phyloP scores from a whole-genome alignment of 2,113 vertebrate genomes.

The Lontra canadensis region DNA sequence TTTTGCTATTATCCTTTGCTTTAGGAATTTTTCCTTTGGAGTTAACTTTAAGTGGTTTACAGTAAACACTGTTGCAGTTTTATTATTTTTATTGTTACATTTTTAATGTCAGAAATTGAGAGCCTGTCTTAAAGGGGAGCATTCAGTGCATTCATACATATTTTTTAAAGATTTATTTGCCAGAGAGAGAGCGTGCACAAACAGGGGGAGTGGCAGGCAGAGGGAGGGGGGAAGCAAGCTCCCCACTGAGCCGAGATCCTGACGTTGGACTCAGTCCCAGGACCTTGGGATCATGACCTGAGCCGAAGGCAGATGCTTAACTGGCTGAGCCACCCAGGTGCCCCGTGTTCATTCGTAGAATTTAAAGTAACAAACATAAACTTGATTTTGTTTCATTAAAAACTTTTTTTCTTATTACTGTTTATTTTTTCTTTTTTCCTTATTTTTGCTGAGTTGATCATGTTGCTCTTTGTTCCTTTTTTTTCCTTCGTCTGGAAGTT shows the following conservation, averaged over 20 bases:
- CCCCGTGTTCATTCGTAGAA: not conserved
- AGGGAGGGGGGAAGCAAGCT: not conserved
- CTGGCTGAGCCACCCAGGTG: not conserved
- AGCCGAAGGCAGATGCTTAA: fast-evolving
- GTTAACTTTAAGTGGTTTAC: not conserved
- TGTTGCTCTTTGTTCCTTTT: not conserved
- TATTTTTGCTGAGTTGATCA: not conserved
- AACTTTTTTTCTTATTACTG: not conserved
- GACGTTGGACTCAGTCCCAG: not conserved
- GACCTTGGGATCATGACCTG: not conserved
- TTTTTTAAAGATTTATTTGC: not conserved
- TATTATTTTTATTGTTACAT: not conserved
- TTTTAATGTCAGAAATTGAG: not conserved
- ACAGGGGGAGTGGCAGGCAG: not conserved
- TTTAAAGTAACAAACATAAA: not conserved
- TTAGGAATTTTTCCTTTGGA: not conserved
- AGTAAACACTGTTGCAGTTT: not conserved
- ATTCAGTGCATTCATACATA: not conserved
- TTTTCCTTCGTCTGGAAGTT: not conserved
- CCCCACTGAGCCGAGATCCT: no score
- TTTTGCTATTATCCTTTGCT: not conserved
- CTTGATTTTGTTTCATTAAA: not conserved
- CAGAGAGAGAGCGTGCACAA: not conserved
- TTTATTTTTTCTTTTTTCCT: not conserved
- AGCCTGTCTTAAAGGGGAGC: not conserved